Evolutionary conservation across 2,113 vertebrate species (phyloP).

Genomic region (Thalassarche chlororhynchos): DNA sequence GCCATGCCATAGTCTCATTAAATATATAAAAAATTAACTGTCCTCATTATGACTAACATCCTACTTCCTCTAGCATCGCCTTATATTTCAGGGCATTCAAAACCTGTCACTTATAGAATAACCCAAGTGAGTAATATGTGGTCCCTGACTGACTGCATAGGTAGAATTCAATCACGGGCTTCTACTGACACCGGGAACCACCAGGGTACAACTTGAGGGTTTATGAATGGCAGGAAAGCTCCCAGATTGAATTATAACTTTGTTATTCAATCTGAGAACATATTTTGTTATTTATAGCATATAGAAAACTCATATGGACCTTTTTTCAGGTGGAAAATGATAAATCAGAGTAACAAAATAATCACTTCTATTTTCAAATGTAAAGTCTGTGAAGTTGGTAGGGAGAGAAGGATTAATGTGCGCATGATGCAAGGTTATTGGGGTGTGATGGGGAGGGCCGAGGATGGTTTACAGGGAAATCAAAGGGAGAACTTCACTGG

Average conservation of each 20-base stretch:
- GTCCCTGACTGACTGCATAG: constrained; percentile 37
- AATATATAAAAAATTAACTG: constrained; percentile 5
- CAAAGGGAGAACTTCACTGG: constrained; percentile 68
- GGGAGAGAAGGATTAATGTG: constrained; percentile 57
- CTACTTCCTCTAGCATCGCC: constrained; percentile 45
- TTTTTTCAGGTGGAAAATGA: constrained; percentile 55
- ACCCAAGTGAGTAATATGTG: constrained; percentile 7
- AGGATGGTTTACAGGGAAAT: constrained; percentile 57
- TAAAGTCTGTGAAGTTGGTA: constrained; percentile 41
- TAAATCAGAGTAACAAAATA: constrained; percentile 68
- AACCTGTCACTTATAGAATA: constrained; percentile 56
- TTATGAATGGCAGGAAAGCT: constrained; percentile 63
- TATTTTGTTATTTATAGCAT: constrained; percentile 65
- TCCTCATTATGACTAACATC: constrained; percentile 66
- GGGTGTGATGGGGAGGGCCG: constrained; percentile 33
- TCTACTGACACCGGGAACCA: constrained; percentile 1
- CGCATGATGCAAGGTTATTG: constrained; percentile 30
- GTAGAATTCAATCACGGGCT: constrained; percentile 43
- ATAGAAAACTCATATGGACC: constrained; percentile 31
- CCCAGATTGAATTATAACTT: constrained; percentile 52
- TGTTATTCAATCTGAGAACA: constrained; percentile 50
- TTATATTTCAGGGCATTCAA: constrained; percentile 64
- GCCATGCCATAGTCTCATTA: constrained; percentile 21
- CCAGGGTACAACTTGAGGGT: constrained; percentile 27
- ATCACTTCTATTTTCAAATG: constrained; percentile 63